Conservation (phyloP, 1,140 invertebrate genomes). For the Drosophila grimshawi region DNA sequence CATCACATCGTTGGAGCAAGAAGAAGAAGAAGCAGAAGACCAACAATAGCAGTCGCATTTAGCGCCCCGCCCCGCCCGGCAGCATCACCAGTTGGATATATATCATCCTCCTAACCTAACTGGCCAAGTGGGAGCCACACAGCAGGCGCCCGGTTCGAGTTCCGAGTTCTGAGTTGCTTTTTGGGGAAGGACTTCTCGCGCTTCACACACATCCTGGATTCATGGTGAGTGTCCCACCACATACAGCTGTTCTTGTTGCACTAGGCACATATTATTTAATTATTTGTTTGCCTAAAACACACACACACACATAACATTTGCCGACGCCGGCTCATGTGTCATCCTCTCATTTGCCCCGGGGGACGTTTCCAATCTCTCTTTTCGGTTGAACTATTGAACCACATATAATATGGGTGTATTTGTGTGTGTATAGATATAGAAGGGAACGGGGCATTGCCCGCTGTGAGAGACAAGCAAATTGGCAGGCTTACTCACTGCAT, state of each 20-base stretch:
- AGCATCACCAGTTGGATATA: constrained; percentile 38
- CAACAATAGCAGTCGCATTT: constrained; percentile 28
- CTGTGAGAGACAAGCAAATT: constrained; percentile 49
- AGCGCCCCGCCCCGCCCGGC: constrained; percentile 40
- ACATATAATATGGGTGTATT: constrained; percentile 3
- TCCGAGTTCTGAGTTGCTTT: constrained; percentile 49
- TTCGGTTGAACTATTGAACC: constrained; percentile 41
- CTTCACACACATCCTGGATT: constrained; percentile 61
- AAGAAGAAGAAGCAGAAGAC: constrained; percentile 39
- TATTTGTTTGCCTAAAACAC: constrained; percentile 69
- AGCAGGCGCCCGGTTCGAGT: constrained; percentile 33
- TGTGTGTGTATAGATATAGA: not conserved
- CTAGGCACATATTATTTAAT: constrained; percentile 75
- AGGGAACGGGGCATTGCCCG: constrained; percentile 24
- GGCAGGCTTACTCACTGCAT: constrained; percentile 39
- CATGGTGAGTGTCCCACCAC: constrained; percentile 64
- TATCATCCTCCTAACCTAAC: not conserved
- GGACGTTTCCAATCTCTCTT: constrained; percentile 11
- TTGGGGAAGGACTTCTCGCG: constrained; percentile 48
- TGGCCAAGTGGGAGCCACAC: constrained; percentile 41
- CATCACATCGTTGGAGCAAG: constrained; percentile 19
- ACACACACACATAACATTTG: constrained; percentile 23
- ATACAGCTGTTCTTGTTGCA: constrained; percentile 56
- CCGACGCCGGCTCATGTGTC: constrained; percentile 42
- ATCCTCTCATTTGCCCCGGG: constrained; percentile 12